A percentile compares a stretch with the other conserved stretches of the same genome.
These are phyloP conservation scores for Mamestra configurata DNA, from an alignment of 1,140 invertebrate genomes.

Conservation along the genomic window DNA sequence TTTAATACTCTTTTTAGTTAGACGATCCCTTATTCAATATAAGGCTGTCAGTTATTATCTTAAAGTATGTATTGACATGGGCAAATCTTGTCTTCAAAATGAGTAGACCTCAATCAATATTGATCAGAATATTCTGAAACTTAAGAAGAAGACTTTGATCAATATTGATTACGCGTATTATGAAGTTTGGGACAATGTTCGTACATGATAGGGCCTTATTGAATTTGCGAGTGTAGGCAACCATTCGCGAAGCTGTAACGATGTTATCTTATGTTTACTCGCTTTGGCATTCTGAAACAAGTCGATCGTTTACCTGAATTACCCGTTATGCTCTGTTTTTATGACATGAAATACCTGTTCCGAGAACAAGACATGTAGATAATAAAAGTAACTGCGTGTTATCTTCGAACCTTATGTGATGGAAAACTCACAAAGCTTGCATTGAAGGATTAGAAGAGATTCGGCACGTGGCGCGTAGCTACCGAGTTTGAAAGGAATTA, in stretches of 20 bases:
- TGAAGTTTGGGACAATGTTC: constrained; percentile 34
- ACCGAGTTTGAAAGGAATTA: constrained; percentile 49
- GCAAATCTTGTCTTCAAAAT: constrained; percentile 24
- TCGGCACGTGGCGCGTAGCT: constrained; percentile 18
- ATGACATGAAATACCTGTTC: constrained; percentile 39
- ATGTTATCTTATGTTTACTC: constrained; percentile 40
- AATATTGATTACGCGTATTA: constrained; percentile 41
- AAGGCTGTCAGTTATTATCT: constrained; percentile 21
- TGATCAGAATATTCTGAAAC: not conserved
- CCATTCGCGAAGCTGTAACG: constrained; percentile 21
- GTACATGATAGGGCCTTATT: constrained; percentile 33
- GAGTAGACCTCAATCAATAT: constrained; percentile 11
- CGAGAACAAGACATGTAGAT: constrained; percentile 9
- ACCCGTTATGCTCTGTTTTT: constrained; percentile 36
- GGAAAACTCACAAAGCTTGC: constrained; percentile 49
- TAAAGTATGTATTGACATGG: constrained; percentile 8
- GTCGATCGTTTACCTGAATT: constrained; percentile 48
- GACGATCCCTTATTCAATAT: not conserved
- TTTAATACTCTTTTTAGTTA: not conserved
- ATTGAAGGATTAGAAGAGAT: constrained; percentile 44
- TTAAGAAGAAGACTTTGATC: constrained; percentile 29
- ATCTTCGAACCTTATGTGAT: constrained; percentile 32
- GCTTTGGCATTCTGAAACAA: constrained; percentile 39
- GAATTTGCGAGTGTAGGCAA: constrained; percentile 28
- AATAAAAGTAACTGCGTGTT: constrained; percentile 46